Base-by-base conservation (phyloP, 2,113 vertebrate genomes). In the Anarhynchus alexandrinus region DNA sequence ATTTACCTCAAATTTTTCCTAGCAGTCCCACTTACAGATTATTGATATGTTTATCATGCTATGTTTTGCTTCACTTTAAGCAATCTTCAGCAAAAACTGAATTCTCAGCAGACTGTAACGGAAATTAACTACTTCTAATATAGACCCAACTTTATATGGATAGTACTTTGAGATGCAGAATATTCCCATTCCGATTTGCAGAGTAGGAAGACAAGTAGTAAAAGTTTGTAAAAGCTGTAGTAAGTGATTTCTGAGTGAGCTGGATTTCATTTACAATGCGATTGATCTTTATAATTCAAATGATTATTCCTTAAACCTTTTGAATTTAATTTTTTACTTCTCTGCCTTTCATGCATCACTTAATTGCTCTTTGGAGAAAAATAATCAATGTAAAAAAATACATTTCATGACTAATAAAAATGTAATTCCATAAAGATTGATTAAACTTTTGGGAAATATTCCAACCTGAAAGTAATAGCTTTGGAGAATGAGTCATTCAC, bases 311-410 rank as follows among this genome's bases (percentile, higher is more conserved):
- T 95, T 61, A 93, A 69, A 64, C 54, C 30, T 51, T 88, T 96
- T 82, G 38, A 77, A 92, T 90, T 91, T 93, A 90, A 93, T 97
- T 81, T 95, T 87, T 93, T 97, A 93, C 78, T 91, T 70, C 17
- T 62, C 89, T 96, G 66, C 55, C 61, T 95, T 96, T 95, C 66
- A 87, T 95, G 45, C 70, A 90, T 96, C 67, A 93, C 61, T 15
- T 89, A 92, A 94, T 90, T 7, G 5, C 43, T 95, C 94, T 96
- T 76, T 40, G 71, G 58, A 94, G 71, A 57, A 72, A 95, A 97
- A 96, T 49, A 84, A 91, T 93, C 87, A 64, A 71, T 94, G 65
- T 58, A 36, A 96, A 97, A 90, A 93, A 84, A 84, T 26, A 86
- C 5, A 79, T 66, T 89, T 82, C 9, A 17, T 64, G 14, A 54